Conservation (phyloP, 2,797 vertebrate genomes). For the Pogoniulus pusillus region DNA sequence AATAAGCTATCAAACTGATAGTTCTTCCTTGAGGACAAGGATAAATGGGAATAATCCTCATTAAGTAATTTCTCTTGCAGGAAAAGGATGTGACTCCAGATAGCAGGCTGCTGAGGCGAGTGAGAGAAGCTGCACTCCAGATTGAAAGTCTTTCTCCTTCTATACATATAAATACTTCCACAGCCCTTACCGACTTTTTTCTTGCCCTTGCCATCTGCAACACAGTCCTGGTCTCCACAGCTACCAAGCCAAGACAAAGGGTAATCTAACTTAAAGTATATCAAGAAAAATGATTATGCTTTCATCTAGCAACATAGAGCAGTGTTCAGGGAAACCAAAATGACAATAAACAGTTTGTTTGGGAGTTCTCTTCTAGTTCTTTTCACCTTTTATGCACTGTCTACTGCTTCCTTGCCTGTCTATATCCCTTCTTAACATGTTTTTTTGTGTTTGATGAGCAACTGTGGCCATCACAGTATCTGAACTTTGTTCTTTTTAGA, state of each 20-base stretch:
- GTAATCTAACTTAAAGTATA: constrained; percentile 72
- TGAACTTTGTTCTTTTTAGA: neutral
- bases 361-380: neutral
- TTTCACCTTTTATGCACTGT: neutral
- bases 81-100: constrained; percentile 94
- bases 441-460: neutral
- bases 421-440: neutral
- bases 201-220: constrained; percentile 95
- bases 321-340: neutral
- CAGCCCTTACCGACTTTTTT: constrained; percentile 90
- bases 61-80: constrained; percentile 73
- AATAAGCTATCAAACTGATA: neutral
- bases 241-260: constrained; percentile 86
- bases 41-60: neutral
- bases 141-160: constrained; percentile 64
- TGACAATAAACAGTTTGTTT: neutral
- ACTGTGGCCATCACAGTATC: neutral
- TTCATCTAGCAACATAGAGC: neutral
- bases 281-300: neutral
- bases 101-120: constrained; percentile 83
- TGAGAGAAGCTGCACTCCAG: constrained; percentile 77
- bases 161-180: constrained; percentile 28
- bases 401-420: neutral
- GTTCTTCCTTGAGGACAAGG: neutral
- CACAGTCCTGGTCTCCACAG: constrained; percentile 93